These are phyloP conservation scores for Ctenoplectra terminalis DNA, from an alignment of 1,140 invertebrate species.

Conservation along the genomic window DNA sequence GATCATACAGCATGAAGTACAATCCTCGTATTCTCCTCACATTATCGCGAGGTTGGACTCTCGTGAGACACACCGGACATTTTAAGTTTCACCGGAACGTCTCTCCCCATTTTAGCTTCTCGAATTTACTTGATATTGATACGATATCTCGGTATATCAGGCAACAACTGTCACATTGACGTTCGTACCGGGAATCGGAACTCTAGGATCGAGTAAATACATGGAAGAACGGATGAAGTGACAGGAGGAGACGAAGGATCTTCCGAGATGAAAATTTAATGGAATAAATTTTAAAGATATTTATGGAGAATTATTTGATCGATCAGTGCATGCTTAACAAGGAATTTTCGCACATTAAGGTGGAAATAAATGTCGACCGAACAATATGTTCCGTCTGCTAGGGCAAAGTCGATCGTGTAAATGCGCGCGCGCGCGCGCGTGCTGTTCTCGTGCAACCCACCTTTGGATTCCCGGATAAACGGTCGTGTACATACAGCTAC, in stretches of 20 bases:
- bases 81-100: not conserved
- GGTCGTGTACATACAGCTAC: constrained; percentile 63
- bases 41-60: not conserved
- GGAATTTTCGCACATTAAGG: constrained; percentile 32
- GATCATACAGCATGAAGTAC: not conserved
- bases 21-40: not conserved
- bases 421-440: not conserved
- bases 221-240: not conserved
- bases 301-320: no score
- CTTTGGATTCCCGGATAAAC: constrained; percentile 70
- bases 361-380: not conserved
- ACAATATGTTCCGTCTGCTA: constrained; percentile 18
- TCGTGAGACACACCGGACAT: no score
- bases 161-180: constrained; percentile 21
- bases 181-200: not conserved
- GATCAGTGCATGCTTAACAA: constrained; percentile 15
- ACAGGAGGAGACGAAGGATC: no score
- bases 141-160: not conserved
- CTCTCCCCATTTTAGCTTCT: not conserved
- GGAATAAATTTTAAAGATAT: not conserved
- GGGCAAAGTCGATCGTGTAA: not conserved
- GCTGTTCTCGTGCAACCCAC: constrained; percentile 57
- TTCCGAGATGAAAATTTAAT: no score
- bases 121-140: not conserved
- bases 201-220: not conserved